These are phyloP conservation scores for Calephelis virginiensis DNA, from an alignment of 1,140 invertebrate genomes.

Conservation along the genomic window DNA sequence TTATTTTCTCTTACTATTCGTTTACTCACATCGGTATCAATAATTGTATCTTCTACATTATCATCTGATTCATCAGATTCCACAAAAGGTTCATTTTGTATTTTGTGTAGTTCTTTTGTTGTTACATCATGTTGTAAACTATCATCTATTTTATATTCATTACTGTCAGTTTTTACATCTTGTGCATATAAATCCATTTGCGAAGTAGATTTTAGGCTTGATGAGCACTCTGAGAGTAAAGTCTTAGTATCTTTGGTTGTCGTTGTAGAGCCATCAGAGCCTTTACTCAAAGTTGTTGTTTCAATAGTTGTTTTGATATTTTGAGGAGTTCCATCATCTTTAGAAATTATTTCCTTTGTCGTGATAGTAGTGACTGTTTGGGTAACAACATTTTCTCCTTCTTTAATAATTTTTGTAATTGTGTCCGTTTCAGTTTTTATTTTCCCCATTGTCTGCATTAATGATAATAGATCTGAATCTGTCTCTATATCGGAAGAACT, in stretches of 20 bases:
- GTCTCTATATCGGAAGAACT: slow-evolving; percentile 38
- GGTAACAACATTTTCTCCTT: slow-evolving; percentile 76
- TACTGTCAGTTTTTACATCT: slow-evolving; percentile 44
- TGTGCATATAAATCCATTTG: slow-evolving; percentile 61
- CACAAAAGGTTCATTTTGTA: slow-evolving; percentile 15
- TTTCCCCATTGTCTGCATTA: slow-evolving; percentile 74
- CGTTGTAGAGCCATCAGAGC: slow-evolving; percentile 70
- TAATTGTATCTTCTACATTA: slow-evolving; percentile 67
- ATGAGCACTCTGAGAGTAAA: slow-evolving; percentile 75
- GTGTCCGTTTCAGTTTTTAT: slow-evolving; percentile 78
- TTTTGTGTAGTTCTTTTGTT: neutral
- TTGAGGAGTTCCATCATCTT: slow-evolving; percentile 76
- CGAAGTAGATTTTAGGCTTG: slow-evolving; percentile 71
- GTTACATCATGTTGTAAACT: slow-evolving; percentile 11
- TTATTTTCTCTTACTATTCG: slow-evolving; percentile 66
- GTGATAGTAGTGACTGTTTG: slow-evolving; percentile 77
- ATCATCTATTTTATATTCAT: slow-evolving; percentile 43
- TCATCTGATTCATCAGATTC: slow-evolving; percentile 57
- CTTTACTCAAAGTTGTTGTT: slow-evolving; percentile 75
- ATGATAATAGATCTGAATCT: slow-evolving; percentile 50
- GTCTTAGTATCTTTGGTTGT: slow-evolving; percentile 75
- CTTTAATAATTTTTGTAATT: slow-evolving; percentile 76
- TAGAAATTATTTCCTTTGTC: slow-evolving; percentile 76
- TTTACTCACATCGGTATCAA: slow-evolving; percentile 74
- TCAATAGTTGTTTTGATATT: slow-evolving; percentile 79